Evolutionary conservation across 1,140 invertebrate species (phyloP).

Genomic region (Leptinotarsa undecemlineata): DNA sequence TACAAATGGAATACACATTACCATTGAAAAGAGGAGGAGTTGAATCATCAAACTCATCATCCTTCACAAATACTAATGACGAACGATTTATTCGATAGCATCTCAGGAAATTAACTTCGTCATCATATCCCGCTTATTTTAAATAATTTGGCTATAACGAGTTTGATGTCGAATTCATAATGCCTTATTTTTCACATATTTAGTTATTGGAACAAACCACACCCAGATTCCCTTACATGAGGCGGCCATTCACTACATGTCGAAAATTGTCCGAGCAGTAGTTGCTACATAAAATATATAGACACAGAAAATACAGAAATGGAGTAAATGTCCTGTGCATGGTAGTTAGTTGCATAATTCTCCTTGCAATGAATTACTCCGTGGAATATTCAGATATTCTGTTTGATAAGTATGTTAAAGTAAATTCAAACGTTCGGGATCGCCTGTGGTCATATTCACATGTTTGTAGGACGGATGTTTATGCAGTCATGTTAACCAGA

Average conservation of each 20-base stretch:
- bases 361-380: constrained; percentile 15
- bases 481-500: background rate
- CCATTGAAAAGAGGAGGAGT: too few species aligned
- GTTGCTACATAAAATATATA: constrained; percentile 13
- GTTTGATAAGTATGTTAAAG: constrained; percentile 10
- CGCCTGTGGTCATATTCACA: background rate
- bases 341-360: constrained; percentile 13
- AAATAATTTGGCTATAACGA: too few species aligned
- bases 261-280: background rate
- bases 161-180: too few species aligned
- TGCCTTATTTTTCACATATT: background rate
- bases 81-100: too few species aligned
- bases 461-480: background rate
- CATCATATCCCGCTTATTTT: too few species aligned
- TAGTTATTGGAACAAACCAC: background rate
- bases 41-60: too few species aligned
- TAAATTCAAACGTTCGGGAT: constrained; percentile 19
- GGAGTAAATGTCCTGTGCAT: constrained; percentile 22
- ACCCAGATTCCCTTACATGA: constrained; percentile 3
- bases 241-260: background rate
- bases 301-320: constrained; percentile 25
- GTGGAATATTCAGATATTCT: constrained; percentile 21
- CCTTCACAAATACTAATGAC: too few species aligned
- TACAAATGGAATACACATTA: too few species aligned
- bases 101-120: too few species aligned